phyloP scores from a whole-genome alignment of 2,797 vertebrate species.

The Clarias laeviceps region DNA sequence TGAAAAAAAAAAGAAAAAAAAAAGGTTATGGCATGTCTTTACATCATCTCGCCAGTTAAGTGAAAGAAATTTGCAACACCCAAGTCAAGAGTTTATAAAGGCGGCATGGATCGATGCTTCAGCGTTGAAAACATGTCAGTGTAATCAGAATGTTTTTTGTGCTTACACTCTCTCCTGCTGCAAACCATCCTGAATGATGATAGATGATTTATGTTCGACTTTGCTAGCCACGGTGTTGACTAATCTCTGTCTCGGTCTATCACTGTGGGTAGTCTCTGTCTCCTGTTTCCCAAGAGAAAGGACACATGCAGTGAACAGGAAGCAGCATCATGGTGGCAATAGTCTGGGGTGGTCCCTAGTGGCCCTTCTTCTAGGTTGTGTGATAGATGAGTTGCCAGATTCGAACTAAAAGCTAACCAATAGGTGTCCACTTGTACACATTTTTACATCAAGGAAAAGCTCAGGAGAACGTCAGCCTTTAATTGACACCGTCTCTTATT shows the following conservation, averaged over 20 bases:
- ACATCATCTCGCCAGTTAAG: neutral
- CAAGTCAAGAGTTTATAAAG: neutral
- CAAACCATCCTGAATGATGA: conserved; percentile 28
- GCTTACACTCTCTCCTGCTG: conserved; percentile 2
- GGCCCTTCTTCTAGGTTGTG: conserved; percentile 1
- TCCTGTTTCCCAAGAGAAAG: conserved; percentile 32
- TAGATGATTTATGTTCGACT: conserved; percentile 12
- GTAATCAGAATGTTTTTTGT: neutral
- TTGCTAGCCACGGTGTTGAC: conserved; percentile 9
- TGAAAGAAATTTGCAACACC: neutral
- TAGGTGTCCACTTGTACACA: conserved; percentile 7
- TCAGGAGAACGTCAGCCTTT: neutral
- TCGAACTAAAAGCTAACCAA: conserved; percentile 15
- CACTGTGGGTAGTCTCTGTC: conserved; percentile 30
- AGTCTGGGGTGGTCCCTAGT: neutral
- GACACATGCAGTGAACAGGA: conserved; percentile 31
- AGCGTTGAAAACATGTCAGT: conserved; percentile 9
- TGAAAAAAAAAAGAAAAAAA: neutral
- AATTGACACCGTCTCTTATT: conserved; percentile 7
- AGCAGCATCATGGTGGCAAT: conserved; percentile 12
- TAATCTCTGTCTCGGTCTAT: conserved; percentile 34
- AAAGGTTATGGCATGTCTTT: neutral
- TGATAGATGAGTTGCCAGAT: conserved; percentile 46
- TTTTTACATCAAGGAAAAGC: conserved; percentile 4
- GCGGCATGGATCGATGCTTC: neutral